Conservation (phyloP, 2,113 vertebrate species). For the Periophthalmus modestus region DNA sequence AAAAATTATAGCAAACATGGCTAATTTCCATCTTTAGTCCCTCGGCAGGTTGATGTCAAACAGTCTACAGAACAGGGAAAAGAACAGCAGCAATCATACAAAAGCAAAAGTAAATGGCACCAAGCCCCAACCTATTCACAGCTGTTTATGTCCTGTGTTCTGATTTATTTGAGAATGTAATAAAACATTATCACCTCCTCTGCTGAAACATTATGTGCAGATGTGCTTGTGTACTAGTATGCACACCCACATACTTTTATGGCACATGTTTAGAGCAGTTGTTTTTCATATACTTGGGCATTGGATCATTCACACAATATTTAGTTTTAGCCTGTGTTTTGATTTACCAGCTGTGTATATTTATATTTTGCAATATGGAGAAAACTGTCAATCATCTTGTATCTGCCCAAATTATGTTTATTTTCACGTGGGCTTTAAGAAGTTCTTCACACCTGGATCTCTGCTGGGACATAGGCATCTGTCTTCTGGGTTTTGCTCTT, state of each 20-base stretch:
- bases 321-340: constrained; percentile 22
- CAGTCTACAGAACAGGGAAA: too few species aligned
- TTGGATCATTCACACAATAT: constrained; percentile 4
- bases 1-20: too few species aligned
- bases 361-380: constrained; percentile 42
- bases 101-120: background rate
- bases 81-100: too few species aligned
- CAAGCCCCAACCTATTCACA: background rate
- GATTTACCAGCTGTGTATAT: constrained; percentile 17
- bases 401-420: constrained; percentile 8
- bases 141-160: background rate
- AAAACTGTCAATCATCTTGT: constrained; percentile 5
- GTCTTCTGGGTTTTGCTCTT: background rate
- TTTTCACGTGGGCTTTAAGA: background rate
- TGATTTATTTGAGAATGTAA: too few species aligned
- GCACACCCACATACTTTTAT: background rate
- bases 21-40: too few species aligned
- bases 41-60: too few species aligned
- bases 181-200: background rate
- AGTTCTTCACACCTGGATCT: background rate
- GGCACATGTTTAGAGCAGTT: background rate
- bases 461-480: background rate
- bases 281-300: background rate
- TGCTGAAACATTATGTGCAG: background rate
- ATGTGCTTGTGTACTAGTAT: background rate